Base-by-base conservation (phyloP, 1,140 invertebrate genomes). In the Leptinotarsa texana region DNA sequence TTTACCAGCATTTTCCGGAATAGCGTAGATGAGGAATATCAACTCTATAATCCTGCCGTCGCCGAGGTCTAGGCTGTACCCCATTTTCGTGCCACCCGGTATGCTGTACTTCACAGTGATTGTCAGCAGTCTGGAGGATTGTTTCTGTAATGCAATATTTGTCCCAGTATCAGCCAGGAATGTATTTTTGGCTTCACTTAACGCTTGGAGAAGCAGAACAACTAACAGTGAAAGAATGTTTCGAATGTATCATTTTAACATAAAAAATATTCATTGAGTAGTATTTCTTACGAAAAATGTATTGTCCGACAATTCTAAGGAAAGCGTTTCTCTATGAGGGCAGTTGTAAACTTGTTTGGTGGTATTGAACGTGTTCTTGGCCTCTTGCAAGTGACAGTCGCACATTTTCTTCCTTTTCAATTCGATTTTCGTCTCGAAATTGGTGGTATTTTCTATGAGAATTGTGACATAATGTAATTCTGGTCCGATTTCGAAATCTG, bases 371-470 rank as follows among this genome's bases (percentile, higher is more conserved):
- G 65, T 72, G 5, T 51, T 22, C 18, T 22, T 71, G 61, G 17
- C 21, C 22, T 79, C 69, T 67, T 77, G 74, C 57, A 74, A 21
- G 69, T 72, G 57, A 69, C 82, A 83, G 15, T 80, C 74, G 70
- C 82, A 83, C 21, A 80, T 49, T 75, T 81, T 81, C 63, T 72
- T 68, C 22, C 80, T 65, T 74, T 79, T 79, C 15, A 83, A 65
- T 61, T 48, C 47, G 17, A 78, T 27, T 18, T 57, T 69, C 13
- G 75, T 74, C 13, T 77, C 63, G 63, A 79, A 75, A n/a, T 21
- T 62, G 18, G 77, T 78, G 17, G 74, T 72, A 65, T 83, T 83
- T 68, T 75, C 65, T 3, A 82, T 57, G 4, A 80, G 63, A 68
- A 81, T 75, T 57, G 70, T 75, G 0, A 76, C 27, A 18, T 76